These are phyloP conservation scores for Lumbricus terrestris DNA, from an alignment of 2,888 invertebrate genomes.

Conservation along the genomic window DNA sequence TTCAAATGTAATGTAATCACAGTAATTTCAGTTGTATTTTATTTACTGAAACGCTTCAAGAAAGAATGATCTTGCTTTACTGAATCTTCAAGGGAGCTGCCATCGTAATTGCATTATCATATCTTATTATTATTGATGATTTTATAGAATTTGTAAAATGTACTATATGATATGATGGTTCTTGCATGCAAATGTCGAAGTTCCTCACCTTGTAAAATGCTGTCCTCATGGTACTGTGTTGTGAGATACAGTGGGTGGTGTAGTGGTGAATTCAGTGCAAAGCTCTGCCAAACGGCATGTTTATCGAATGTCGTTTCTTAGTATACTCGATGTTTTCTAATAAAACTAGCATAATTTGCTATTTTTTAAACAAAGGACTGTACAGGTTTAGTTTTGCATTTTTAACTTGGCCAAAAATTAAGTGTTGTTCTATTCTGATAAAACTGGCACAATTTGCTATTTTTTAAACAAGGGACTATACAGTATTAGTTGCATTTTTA, in stretches of 20 bases:
- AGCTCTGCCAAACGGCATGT: too few relatives aligned
- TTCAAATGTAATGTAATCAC: neutral
- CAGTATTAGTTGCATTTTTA: neutral
- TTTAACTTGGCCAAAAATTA: too few relatives aligned
- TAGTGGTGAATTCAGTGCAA: too few relatives aligned
- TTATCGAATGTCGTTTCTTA: too few relatives aligned
- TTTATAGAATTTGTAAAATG: too few relatives aligned
- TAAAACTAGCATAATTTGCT: neutral
- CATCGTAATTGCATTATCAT: too few relatives aligned
- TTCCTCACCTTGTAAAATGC: too few relatives aligned
- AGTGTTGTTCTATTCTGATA: neutral
- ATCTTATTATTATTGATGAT: too few relatives aligned
- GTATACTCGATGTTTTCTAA: neutral
- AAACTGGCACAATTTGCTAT: neutral
- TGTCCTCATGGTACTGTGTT: too few relatives aligned
- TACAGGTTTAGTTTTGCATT: neutral
- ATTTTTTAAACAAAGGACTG: neutral
- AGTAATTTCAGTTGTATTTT: neutral
- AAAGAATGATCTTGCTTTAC: neutral
- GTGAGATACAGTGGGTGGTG: too few relatives aligned
- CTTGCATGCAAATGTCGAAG: too few relatives aligned
- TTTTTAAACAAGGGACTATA: neutral
- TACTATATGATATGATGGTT: too few relatives aligned
- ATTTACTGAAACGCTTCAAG: neutral
- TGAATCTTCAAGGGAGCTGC: neutral